These are phyloP conservation scores for Strigops habroptila DNA, from an alignment of 2,113 vertebrate genomes.

Conservation along the genomic window DNA sequence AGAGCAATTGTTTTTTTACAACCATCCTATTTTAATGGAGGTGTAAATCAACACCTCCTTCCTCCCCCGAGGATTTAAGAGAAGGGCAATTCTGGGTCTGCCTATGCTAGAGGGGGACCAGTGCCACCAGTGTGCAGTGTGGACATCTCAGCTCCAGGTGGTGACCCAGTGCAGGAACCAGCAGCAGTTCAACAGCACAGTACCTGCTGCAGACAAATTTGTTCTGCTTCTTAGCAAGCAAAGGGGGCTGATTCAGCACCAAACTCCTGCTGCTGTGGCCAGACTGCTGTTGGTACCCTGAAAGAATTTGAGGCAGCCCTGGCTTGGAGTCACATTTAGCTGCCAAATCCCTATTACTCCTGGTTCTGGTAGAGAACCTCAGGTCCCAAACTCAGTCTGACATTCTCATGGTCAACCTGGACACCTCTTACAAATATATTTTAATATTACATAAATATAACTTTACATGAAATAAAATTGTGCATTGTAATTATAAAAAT, in stretches of 20 bases:
- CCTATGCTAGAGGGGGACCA: not conserved
- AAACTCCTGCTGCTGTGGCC: not conserved
- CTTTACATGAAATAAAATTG: not conserved
- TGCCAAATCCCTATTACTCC: not conserved
- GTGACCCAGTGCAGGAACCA: not conserved
- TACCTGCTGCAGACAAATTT: not conserved
- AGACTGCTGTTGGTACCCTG: not conserved
- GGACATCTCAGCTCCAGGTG: not conserved
- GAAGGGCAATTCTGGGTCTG: not conserved
- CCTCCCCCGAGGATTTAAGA: not conserved
- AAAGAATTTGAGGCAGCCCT: not conserved
- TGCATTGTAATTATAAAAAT: not conserved
- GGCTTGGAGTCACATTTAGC: not conserved
- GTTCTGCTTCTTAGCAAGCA: not conserved
- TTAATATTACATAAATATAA: not conserved
- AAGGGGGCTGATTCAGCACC: not conserved
- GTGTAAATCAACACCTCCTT: not conserved
- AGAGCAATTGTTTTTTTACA: not conserved
- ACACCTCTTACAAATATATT: not conserved
- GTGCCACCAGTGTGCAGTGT: rapidly evolving
- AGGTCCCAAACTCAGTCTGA: not conserved
- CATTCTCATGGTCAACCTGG: not conserved
- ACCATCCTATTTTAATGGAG: not conserved
- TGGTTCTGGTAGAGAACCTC: not conserved
- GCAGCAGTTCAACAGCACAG: not conserved